Evolutionary conservation across 2,797 vertebrate species (phyloP).

Genomic region (Rousettus madagascariensis): DNA sequence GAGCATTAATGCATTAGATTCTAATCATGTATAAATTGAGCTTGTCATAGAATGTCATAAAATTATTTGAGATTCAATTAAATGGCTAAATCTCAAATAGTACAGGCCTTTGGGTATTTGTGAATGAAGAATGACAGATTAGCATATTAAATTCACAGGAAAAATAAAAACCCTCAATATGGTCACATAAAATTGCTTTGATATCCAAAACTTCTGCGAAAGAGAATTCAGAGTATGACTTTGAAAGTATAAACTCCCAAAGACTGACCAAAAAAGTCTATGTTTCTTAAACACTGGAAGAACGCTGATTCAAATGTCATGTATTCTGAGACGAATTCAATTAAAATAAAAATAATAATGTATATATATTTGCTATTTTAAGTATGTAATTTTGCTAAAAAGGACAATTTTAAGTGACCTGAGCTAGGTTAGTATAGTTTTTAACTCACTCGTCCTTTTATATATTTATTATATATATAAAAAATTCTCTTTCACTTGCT

Average conservation of each 20-base stretch:
- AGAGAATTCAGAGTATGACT: background rate
- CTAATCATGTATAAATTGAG: background rate
- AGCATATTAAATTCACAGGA: background rate
- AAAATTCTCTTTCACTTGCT: conserved; percentile 13
- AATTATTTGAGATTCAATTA: conserved; percentile 38
- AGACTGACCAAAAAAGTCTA: background rate
- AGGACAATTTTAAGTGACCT: conserved; percentile 20
- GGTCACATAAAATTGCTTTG: background rate
- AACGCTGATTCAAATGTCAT: background rate
- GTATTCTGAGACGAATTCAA: conserved; percentile 1
- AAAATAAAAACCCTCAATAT: background rate
- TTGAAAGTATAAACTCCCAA: background rate
- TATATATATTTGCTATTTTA: background rate
- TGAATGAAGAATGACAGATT: conserved; percentile 18
- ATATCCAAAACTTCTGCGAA: background rate
- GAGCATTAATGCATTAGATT: background rate
- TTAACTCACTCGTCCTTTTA: conserved; percentile 30
- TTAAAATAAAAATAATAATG: conserved; percentile 2
- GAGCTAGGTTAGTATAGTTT: background rate
- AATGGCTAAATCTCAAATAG: background rate
- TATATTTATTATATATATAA: background rate
- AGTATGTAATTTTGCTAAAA: conserved; percentile 31
- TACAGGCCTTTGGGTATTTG: background rate
- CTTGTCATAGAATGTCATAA: background rate
- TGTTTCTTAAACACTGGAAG: background rate